Base-by-base conservation (phyloP, 2,888 invertebrate genomes). In the Agonopterix subpropinquella region DNA sequence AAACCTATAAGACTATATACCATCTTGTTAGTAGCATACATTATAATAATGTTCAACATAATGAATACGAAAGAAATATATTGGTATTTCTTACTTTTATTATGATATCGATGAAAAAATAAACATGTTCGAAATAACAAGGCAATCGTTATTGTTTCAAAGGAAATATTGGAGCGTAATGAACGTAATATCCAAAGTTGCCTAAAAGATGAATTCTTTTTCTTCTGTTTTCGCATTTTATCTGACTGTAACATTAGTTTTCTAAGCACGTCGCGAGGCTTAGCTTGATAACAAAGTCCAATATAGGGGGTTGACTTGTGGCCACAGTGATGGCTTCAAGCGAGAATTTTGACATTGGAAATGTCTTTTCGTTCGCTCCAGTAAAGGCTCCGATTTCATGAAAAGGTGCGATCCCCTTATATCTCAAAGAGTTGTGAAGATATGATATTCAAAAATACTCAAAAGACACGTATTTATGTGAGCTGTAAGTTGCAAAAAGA, bases 261-360 rank as follows among this genome's bases (percentile, higher is more conserved):
- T 63, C 70, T 56, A 64, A 65, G 67, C 72, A 72, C 72, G 70
- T 70, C 52, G 52, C 51, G 47, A 47, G 56, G 55, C 56, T 56
- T 62, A 57, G 58, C 54, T 61, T 63, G 65, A 68, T 68, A 68
- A 64, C 65, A 64, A 63, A 63, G 59, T 59, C 61, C 66, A 65
- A 68, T 67, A 68, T 67, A 62, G 53, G 56, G 54, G 51, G 49
- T 44, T 48, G 46, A 44, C 56, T 58, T 50, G 51, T 47, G 53
- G 60, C 36, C 44, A 11, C 47, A 56, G 36, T 56, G 53, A 2
- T 8, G 45, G 49, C 49, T 49, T n/a, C n/a, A 11, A 18, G 28
- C 43, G 39, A 8, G 39, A 8, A n/a, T 9, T 13, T 15, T 15
- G 1, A n/a, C n/a, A n/a, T n/a, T n/a, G n/a, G n/a, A n/a, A n/a